Evolutionary conservation across 2,888 invertebrate species (phyloP).

Genomic region (Diadromus collaris): DNA sequence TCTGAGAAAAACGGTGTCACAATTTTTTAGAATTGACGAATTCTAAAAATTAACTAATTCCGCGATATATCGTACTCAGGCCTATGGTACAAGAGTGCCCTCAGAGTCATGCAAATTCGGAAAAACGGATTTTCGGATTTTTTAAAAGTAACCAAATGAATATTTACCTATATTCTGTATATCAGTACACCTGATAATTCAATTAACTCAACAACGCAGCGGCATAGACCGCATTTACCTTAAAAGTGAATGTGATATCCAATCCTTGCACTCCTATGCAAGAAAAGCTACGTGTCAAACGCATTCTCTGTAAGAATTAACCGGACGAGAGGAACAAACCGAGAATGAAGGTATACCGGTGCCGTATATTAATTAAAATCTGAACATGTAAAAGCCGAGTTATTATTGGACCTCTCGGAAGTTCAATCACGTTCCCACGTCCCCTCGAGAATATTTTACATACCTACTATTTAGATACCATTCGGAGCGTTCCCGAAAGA

Average conservation of each 20-base stretch:
- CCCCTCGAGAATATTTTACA: slow-evolving; percentile 64
- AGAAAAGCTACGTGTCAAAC: too few relatives aligned
- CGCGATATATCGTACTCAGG: background rate
- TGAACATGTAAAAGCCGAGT: slow-evolving; percentile 68
- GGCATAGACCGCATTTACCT: too few relatives aligned
- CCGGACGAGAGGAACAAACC: background rate
- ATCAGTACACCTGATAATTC: background rate
- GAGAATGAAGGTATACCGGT: slow-evolving; percentile 8
- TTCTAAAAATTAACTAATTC: background rate
- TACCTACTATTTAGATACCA: slow-evolving; percentile 48
- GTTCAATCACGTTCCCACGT: slow-evolving; percentile 72
- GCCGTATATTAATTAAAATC: slow-evolving; percentile 66
- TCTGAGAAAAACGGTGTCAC: background rate
- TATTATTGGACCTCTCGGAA: slow-evolving; percentile 75
- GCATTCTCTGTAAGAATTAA: background rate
- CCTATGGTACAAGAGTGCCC: background rate
- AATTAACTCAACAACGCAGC: too few relatives aligned
- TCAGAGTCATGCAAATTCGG: background rate
- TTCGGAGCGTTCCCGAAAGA: slow-evolving; percentile 5
- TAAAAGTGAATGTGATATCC: too few relatives aligned
- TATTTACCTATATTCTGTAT: background rate
- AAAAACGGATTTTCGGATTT: slow-evolving; percentile 4
- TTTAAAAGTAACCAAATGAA: background rate
- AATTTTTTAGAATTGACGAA: background rate
- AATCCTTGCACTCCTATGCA: too few relatives aligned